Base-by-base conservation (phyloP, 2,113 vertebrate genomes). In the Podarcis cretensis region DNA sequence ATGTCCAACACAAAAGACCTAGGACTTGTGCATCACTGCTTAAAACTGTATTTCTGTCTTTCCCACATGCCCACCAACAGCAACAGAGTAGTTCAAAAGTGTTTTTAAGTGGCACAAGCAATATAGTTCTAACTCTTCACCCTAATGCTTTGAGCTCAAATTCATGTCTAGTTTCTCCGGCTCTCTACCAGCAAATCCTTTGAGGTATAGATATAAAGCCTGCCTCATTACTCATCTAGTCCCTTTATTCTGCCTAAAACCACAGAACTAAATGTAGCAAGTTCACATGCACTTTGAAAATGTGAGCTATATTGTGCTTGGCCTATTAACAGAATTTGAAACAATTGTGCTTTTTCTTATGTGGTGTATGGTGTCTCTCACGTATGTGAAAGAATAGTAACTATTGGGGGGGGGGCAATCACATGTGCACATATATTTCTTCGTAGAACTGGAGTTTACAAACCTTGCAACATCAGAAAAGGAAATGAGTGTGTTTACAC, bases 171-270 rank as follows among this genome's bases (percentile, higher is more conserved):
- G 40, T 35, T 81, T 23, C 5, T 81, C 4, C 4, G 83, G 1
- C 82, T 93, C 59, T 88, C 32, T 40, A 12, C 65, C 25, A 81
- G 40, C 10, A 88, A 35, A 65, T 71, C 73, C 81, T 16, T 73
- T 27, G 68, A 35, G n/a, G 4, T 23, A 74, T 27, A 75, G 40
- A 48, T 65, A 13, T 40, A 83, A 83, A 74, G 14, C 21, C 25
- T 86, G 73, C 68, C 63, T 92, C 0, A 1, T 71, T 78, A 88
- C 1, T 77, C 6, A 27, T 54, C 63, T 76, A 83, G 80, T 48
- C 27, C 6, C 18, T 88, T 83, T 65, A 88, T 83, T 88, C 87
- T 88, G 37, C 71, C 59, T 88, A 88, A 88, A 76, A 65, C 35
- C 30, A 66, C 37, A 83, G 27, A 66, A 65, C 12, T 76, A 37